Base-by-base conservation (phyloP, 1,140 invertebrate genomes). In the Parasteatoda tepidariorum region DNA sequence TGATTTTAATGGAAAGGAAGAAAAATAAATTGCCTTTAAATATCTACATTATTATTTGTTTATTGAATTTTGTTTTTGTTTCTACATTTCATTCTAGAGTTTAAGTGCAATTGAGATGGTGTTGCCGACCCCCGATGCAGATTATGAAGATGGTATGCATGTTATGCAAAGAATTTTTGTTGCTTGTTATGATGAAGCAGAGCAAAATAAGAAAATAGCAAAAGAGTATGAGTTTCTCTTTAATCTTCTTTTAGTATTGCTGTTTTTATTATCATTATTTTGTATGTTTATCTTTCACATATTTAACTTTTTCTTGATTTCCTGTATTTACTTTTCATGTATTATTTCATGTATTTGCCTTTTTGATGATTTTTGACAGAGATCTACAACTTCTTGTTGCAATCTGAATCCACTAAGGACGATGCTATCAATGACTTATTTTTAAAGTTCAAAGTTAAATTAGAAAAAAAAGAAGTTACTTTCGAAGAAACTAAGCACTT, bases 131-230 rank as follows among this genome's bases (percentile, higher is more conserved):
- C 90, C 93, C 64, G 91, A 93, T 67, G 22, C 31, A 15, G 90
- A 84, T 88, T 93, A 87, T 88, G 90, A 84, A 89, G 90, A 92
- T 55, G 90, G 91, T 0, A 88, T 94, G 13, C 87, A 90, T 18
- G 89, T 97, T 2, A 92, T 92, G 7, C 92, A 92, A 82, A 90
- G 94, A 61, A 90, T 96, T 6, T 96, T 94, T 92, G 91, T 97
- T 54, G 92, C 94, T 0, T 93, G 91, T 78, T 95, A 93, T 87
- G 95, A 97, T 89, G 88, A 76, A 13, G 61, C 74, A 3, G 84
- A 85, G 26, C 83, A 86, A 55, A 86, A 85, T 86, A 59, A n/a
- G 15, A 85, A 84, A 18, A 70, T 88, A 5, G 90, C 90, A 31
- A 85, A 88, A 64, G 84, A 84, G 89, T 89, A 86, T 86, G 86